Evolutionary conservation across 1,140 invertebrate species (phyloP), one percentile per base, ranked within the genome.

Genomic region (Zaprionus camerounensis): DNA sequence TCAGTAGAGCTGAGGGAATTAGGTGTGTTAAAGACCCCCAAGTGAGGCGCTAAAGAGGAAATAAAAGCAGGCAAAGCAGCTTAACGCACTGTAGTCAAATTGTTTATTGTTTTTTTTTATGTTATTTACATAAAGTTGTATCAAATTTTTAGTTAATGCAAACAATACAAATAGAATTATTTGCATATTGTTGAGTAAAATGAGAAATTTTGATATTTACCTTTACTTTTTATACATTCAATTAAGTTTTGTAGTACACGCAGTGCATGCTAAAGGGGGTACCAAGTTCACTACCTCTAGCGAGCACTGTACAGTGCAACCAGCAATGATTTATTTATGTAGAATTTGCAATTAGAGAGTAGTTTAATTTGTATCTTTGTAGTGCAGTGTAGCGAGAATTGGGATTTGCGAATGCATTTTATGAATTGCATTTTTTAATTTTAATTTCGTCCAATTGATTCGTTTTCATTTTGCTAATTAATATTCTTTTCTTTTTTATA

Each of bases 401-500:
- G 46, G 46, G 46, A 51, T 51, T 51, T 24, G 63, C 12, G 20
- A 38, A 13, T 46, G 59, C 38, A 20, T 51, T 64, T 64, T 67
- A 34, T 34, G 20, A 34, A 12, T 64, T 64, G 26, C 31, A 44
- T 41, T 62, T 62, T 49, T 57, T 31, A 26, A 28, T 62, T 62
- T 51, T 51, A 38, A 6, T 46, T 55, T 82, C 0, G 71, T 59
- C 6, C 34, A 55, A 68, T 55, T 65, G 24, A 58, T 81, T 62
- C 28, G 31, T 62, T 87, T 78, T 84, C 59, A 73, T 81, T 87
- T 87, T 81, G 84, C 86, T 90, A 90, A 90, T 90, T 91, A 90
- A 90, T 90, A 65, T 86, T 80, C 81, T 91, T 75, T 59, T 90
- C 85, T 90, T 76, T 91, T 86, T 81, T 87, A 82, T 62, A 65